Percentiles rank a stretch among this genome's conserved stretches.
Conservation (phyloP, 2,113 vertebrate genomes). For the Craseonycteris thonglongyai region DNA sequence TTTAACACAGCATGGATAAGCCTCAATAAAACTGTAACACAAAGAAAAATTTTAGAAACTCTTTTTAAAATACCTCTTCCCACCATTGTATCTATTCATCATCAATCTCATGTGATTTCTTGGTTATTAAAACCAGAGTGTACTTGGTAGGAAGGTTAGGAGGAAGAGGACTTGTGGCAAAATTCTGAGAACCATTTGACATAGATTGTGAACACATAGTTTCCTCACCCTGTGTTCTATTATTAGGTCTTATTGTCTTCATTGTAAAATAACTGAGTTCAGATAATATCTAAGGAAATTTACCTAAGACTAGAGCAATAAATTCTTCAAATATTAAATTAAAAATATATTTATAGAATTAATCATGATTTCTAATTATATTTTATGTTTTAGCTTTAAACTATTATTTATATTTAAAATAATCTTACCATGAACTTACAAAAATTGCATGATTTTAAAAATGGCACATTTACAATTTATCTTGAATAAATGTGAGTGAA, state of each 20-base stretch:
- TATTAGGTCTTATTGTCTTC: background rate
- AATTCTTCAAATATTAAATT: background rate
- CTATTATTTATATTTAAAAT: background rate
- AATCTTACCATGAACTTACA: background rate
- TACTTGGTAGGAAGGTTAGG: accelerated
- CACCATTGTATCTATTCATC: background rate
- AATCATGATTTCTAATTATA: background rate
- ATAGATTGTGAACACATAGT: background rate
- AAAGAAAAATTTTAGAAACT: background rate
- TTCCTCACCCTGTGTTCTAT: background rate
- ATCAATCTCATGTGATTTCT: background rate
- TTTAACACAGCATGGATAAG: background rate
- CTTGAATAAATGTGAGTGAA: background rate
- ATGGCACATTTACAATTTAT: background rate
- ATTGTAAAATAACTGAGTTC: background rate
- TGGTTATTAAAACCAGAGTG: background rate
- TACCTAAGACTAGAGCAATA: background rate
- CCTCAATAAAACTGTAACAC: background rate
- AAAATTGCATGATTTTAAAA: background rate
- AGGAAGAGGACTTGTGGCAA: background rate
- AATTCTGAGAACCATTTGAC: background rate
- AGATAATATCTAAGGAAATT: background rate
- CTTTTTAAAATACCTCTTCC: background rate
- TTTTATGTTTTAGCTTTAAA: background rate
- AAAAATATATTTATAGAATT: background rate